Percentiles rank a stretch among this genome's conserved stretches.
Evolutionary conservation across 2,888 invertebrate species (phyloP).

Genomic region (Trichopria drosophilae): DNA sequence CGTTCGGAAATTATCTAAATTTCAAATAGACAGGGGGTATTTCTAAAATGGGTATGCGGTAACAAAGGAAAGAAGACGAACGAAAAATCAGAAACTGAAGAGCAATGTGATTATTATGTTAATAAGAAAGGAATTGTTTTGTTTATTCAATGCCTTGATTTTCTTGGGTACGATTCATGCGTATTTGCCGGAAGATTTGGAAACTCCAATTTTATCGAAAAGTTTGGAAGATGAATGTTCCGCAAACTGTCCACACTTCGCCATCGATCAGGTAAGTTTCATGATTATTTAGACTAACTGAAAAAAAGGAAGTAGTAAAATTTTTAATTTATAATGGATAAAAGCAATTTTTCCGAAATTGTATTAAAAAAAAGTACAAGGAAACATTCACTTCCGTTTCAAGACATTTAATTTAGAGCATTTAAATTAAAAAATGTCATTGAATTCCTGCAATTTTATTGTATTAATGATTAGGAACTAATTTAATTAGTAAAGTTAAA

Average conservation of each 20-base stretch:
- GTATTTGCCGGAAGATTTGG: slow-evolving; percentile 47
- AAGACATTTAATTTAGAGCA: too few relatives aligned
- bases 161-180: slow-evolving; percentile 43
- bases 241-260: slow-evolving; percentile 50
- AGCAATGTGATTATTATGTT: slow-evolving; percentile 43
- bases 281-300: not conserved
- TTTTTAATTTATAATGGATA: too few relatives aligned
- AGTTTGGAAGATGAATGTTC: slow-evolving; percentile 52
- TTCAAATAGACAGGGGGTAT: too few relatives aligned
- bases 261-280: slow-evolving; percentile 48
- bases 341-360: too few relatives aligned
- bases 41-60: slow-evolving; percentile 7
- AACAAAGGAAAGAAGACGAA: slow-evolving; percentile 12
- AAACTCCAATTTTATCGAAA: slow-evolving; percentile 39
- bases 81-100: slow-evolving; percentile 23
- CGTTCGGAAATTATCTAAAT: not conserved
- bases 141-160: slow-evolving; percentile 46
- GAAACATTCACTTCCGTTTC: too few relatives aligned
- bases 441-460: too few relatives aligned
- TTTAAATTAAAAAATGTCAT: too few relatives aligned
- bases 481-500: too few relatives aligned
- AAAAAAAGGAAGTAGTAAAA: too few relatives aligned
- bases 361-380: too few relatives aligned
- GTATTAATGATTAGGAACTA: too few relatives aligned
- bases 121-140: slow-evolving; percentile 50